A percentile compares a stretch with the other conserved stretches of the same genome.
phyloP scores from a whole-genome alignment of 2,888 invertebrate genomes.

The Malthinus seriepunctatus region DNA sequence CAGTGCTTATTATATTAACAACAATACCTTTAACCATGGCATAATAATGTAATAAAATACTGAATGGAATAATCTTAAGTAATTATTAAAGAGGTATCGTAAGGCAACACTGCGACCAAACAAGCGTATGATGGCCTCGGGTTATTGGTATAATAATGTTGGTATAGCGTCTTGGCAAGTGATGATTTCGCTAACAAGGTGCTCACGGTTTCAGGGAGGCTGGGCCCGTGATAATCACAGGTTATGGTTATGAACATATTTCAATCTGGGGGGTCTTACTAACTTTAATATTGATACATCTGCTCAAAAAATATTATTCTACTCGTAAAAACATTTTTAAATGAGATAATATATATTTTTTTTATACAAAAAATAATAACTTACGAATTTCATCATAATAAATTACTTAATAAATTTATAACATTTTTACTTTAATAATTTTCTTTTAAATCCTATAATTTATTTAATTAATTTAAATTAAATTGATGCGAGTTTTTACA shows the following conservation, averaged over 20 bases:
- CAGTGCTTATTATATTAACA: conserved; percentile 7
- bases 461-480: too few species aligned
- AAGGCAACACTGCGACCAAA: conserved; percentile 15
- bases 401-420: conserved; percentile 3
- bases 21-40: conserved; percentile 3
- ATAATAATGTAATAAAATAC: conserved; percentile 12
- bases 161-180: conserved; percentile 46
- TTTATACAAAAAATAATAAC: conserved; percentile 1
- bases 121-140: conserved; percentile 31
- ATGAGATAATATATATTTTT: conserved; percentile 9
- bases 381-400: conserved; percentile 2
- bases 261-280: conserved; percentile 31
- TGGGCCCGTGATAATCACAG: conserved; percentile 50
- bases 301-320: conserved; percentile 9
- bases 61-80: conserved; percentile 16
- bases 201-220: conserved; percentile 48
- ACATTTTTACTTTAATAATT: background rate
- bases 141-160: conserved; percentile 40
- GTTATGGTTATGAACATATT: conserved; percentile 38
- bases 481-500: too few species aligned
- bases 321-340: conserved; percentile 11
- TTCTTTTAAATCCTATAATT: too few species aligned
- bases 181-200: conserved; percentile 55
- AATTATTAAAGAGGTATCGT: conserved; percentile 24
- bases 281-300: conserved; percentile 26